A percentile compares a stretch with the other conserved stretches of the same genome.
These are phyloP conservation scores for cattle (Bos taurus) DNA, from an alignment of 2,113 vertebrate genomes.

Conservation along the genomic window DNA sequence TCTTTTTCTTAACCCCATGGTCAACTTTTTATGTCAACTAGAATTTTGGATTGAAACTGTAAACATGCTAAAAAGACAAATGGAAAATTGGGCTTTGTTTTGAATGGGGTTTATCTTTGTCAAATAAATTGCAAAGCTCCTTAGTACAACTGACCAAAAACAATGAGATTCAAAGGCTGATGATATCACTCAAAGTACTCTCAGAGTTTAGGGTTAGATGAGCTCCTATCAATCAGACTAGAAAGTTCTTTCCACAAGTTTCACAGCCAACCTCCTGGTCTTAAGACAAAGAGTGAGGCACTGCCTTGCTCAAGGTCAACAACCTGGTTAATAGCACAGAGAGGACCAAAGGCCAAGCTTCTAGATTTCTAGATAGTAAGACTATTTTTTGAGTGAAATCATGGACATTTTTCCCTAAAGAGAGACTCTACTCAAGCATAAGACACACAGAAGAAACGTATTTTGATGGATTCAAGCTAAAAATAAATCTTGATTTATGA, in stretches of 20 bases:
- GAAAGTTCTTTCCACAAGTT: neutral
- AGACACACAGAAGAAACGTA: neutral
- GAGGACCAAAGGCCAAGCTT: neutral
- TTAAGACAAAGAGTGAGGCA: neutral
- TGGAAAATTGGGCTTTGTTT: neutral
- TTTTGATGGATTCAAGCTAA: neutral
- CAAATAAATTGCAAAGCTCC: neutral
- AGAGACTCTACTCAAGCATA: neutral
- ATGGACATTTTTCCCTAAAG: neutral
- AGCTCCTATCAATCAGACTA: neutral
- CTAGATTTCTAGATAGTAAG: neutral
- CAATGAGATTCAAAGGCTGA: neutral
- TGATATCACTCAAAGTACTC: neutral
- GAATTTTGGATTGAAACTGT: neutral
- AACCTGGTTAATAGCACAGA: neutral
- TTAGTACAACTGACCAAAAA: neutral
- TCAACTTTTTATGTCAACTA: neutral
- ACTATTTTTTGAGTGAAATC: neutral
- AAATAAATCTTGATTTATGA: conserved; percentile 2
- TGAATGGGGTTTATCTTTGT: neutral
- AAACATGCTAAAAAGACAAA: neutral
- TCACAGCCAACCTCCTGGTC: neutral
- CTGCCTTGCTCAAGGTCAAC: neutral
- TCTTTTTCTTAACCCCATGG: neutral
- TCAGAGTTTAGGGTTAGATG: neutral